Conservation (phyloP, 2,113 vertebrate genomes). For the Neolamprologus sp. region DNA sequence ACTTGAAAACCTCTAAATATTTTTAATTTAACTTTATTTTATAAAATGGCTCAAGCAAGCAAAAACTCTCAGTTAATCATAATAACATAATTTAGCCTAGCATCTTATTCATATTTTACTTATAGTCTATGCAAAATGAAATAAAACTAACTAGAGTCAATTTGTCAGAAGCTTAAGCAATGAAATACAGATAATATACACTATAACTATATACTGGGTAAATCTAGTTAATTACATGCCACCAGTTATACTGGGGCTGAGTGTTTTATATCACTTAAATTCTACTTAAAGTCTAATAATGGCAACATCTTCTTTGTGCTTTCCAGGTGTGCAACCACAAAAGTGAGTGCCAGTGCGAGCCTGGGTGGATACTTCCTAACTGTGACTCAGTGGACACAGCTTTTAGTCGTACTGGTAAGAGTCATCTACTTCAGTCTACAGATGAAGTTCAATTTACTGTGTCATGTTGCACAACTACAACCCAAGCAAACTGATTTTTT, state of each 20-base stretch:
- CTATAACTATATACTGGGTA: background rate
- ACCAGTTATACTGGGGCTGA: background rate
- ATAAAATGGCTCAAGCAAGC: background rate
- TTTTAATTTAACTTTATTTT: background rate
- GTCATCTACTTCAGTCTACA: background rate
- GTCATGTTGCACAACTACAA: background rate
- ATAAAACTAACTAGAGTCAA: background rate
- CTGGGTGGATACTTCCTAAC: constrained; percentile 63
- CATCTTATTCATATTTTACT: background rate
- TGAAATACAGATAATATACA: background rate
- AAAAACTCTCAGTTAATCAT: background rate
- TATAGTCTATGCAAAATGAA: background rate
- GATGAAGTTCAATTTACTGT: background rate
- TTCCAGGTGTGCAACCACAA: constrained; percentile 72
- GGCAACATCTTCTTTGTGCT: background rate
- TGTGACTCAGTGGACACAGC: background rate
- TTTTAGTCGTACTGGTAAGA: background rate
- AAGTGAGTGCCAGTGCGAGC: constrained; percentile 67
- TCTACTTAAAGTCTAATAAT: background rate
- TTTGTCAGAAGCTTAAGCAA: background rate
- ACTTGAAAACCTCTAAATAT: background rate
- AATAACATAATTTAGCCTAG: background rate
- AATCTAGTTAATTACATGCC: background rate
- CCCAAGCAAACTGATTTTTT: background rate
- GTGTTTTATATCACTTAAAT: background rate